Percentiles rank a stretch among this genome's conserved stretches.
These are phyloP conservation scores for Chrysogorgia sp. DNA, from an alignment of 92 coral and sea anemone genomes.

Conservation along the genomic window DNA sequence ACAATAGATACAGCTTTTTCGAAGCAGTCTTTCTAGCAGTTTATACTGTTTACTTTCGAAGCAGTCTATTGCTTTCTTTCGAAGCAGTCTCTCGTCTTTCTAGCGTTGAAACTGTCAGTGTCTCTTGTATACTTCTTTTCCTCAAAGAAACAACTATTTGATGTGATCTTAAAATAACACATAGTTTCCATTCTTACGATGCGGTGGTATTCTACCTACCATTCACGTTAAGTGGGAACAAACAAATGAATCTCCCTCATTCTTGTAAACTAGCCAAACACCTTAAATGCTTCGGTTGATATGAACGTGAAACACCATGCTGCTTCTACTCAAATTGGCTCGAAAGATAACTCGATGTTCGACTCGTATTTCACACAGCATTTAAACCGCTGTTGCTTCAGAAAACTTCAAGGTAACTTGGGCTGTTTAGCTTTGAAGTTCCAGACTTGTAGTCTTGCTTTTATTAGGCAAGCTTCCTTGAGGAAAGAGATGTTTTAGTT, in stretches of 20 bases:
- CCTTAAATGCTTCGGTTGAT: not conserved
- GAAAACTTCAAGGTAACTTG: too few relatives aligned
- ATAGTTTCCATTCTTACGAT: conserved; percentile 16
- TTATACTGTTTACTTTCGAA: too few relatives aligned
- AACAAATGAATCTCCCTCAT: conserved; percentile 12
- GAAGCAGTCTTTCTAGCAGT: too few relatives aligned
- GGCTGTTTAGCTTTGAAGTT: not conserved
- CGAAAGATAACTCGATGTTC: not conserved
- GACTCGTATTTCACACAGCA: not conserved
- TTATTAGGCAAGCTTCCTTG: not conserved
- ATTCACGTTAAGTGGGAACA: not conserved
- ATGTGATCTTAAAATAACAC: conserved; percentile 13
- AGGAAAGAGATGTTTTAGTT: not conserved
- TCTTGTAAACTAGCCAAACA: conserved; percentile 40
- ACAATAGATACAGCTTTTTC: too few relatives aligned
- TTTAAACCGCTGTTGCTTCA: too few relatives aligned
- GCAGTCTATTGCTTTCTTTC: too few relatives aligned
- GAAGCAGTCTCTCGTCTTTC: too few relatives aligned
- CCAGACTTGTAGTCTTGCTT: too few relatives aligned
- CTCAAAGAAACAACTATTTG: not conserved
- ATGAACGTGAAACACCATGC: not conserved
- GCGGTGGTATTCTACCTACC: conserved; percentile 16
- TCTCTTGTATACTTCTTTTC: not conserved
- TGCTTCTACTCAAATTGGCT: not conserved
- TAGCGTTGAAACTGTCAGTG: too few relatives aligned